Conservation (phyloP, 1,140 invertebrate genomes). For the Drosophila funebris region DNA sequence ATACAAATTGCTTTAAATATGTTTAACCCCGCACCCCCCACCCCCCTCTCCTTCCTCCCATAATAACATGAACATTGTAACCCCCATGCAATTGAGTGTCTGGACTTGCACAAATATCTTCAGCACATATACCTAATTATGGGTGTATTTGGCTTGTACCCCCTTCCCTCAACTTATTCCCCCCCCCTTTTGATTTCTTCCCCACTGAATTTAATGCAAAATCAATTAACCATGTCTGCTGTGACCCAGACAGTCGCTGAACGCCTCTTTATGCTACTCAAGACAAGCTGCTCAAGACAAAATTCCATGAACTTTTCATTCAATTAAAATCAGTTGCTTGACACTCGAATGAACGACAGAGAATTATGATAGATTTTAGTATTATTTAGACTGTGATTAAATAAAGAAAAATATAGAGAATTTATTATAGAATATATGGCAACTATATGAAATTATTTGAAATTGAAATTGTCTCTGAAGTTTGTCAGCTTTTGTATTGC, state of each 20-base stretch:
- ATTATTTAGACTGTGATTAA: neutral
- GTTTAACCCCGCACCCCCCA: neutral
- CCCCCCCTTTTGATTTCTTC: no score
- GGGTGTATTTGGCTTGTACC: neutral
- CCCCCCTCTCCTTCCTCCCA: no score
- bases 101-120: constrained; percentile 13
- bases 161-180: neutral
- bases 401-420: no score
- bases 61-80: neutral
- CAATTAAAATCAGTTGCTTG: constrained; percentile 10
- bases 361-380: neutral
- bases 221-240: constrained; percentile 30
- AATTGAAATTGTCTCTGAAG: no score
- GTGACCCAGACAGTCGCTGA: constrained; percentile 31
- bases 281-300: neutral
- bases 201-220: constrained; percentile 33
- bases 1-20: constrained; percentile 5
- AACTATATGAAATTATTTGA: no score
- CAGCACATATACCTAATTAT: constrained; percentile 17
- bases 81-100: neutral
- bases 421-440: no score
- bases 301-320: constrained; percentile 18
- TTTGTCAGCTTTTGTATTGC: no score
- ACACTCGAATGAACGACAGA: neutral
- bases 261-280: constrained; percentile 9